Percentiles rank a stretch among this genome's conserved stretches.
These are phyloP conservation scores for Vulpes vulpes DNA, from an alignment of 2,113 vertebrate species.

Conservation along the genomic window DNA sequence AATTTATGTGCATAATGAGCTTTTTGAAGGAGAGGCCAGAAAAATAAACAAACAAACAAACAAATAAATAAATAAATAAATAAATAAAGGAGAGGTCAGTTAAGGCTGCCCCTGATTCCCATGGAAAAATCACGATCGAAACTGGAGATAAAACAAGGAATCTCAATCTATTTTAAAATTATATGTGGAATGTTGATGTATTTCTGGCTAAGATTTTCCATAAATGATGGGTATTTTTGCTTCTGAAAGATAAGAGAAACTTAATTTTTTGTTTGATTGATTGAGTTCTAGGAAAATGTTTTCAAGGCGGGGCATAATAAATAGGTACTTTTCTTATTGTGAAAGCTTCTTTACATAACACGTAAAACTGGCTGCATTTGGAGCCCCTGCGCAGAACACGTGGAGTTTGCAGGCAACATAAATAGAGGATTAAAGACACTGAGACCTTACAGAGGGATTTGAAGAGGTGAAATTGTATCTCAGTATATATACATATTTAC, in stretches of 20 bases:
- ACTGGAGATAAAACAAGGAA: not conserved
- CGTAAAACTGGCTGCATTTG: too few species aligned
- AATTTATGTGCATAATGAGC: accelerated
- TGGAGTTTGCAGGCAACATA: too few species aligned
- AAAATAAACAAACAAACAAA: too few species aligned
- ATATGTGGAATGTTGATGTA: not conserved
- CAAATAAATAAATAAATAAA: too few species aligned
- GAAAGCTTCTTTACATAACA: not conserved
- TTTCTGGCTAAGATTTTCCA: too few species aligned
- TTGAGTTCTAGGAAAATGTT: not conserved
- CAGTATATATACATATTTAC: not conserved
- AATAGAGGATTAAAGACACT: not conserved
- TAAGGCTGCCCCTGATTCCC: not conserved
- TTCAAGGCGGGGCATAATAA: not conserved
- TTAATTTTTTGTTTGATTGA: not conserved
- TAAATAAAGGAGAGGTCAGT: not conserved
- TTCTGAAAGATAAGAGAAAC: not conserved
- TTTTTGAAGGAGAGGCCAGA: not conserved
- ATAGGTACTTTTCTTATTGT: not conserved
- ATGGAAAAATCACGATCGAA: not conserved
- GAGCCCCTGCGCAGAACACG: not conserved
- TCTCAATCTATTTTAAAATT: not conserved
- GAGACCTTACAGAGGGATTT: not conserved
- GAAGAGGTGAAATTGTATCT: not conserved
- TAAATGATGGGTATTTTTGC: not conserved